Evolutionary conservation across 2,888 invertebrate species (phyloP), one percentile per base, ranked within the genome.

Genomic region (Epinotia ramella): DNA sequence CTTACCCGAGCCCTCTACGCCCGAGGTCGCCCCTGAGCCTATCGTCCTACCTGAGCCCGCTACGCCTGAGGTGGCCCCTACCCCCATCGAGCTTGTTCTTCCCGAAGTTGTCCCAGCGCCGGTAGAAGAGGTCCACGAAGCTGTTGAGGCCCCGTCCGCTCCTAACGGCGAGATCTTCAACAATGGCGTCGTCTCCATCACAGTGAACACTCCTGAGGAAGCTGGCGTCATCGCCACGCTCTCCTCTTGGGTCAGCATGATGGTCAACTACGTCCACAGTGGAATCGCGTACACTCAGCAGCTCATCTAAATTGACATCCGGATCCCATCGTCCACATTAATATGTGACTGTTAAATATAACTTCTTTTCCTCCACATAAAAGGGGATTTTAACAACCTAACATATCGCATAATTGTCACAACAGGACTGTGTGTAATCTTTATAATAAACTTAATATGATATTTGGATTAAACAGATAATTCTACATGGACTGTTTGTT

Each of bases 201-300:
- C 81, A 2, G 76, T 91, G 13, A 91, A 92, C 73, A 81, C 81
- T 2, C 83, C 88, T 5, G 80, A 88, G 73, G 88, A 90, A 2
- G 71, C 84, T 6, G 83, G 89, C 0, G 73, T 91, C n/a, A 13
- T 90, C 1, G 68, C 86, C 13, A 88, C 90, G 3, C 79, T 93
- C 4, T 87, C 89, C 77, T 84, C 85, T 33, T 93, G 93, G 93
- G 84, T 92, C 80, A 89, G 79, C 80, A 77, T 91, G 80, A 83
- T 88, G 18, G 24, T 93, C 46, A 91, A 89, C 83, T 93, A 91
- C 83, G 86, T 93, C 80, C 87, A 75, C 73, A 81, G 83, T n/a
- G 87, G 83, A 5, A 82, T 80, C n/a, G 84, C 86, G 75, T 86
- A 84, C 68, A 81, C 87, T 2, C 87, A 90, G 0, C 88, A 91